Base-by-base conservation (phyloP, 1,140 invertebrate species). In the Oedothorax gibbosus region DNA sequence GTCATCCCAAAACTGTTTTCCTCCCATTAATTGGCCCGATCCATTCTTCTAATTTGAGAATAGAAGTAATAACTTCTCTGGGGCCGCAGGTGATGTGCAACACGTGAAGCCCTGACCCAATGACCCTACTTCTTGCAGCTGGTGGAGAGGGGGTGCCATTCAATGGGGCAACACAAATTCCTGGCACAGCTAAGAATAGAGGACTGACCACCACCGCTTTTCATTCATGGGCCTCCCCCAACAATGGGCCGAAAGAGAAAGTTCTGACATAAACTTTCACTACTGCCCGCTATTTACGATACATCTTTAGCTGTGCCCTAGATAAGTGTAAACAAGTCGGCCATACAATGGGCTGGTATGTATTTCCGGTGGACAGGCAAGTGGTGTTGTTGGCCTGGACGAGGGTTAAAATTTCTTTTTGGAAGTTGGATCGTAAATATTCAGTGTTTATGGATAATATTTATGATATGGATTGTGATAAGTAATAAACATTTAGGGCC, bases 211-310 rank as follows among this genome's bases (percentile, higher is more conserved):
- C 3, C 15, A 8, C 9, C n/a, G 50, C 49, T 15, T 53, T 49
- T n/a, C 2, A 35, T 35, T 54, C 20, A 18, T 9, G 49, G 49
- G 35, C 51, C 14, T 49, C 11, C 12, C 11, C 8, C 14, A 69
- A 69, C 35, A 69, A 69, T 51, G 35, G 35, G 12, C 35, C 35
- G 35, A 35, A 60, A 35, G 65, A 21, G 65, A 68, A 68, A 68
- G 65, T 68, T 18, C 12, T 68, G 65, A 9, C 20, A 35, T 68
- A 12, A 21, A 68, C 65, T 68, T 68, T 68, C 65, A 68, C 65
- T 49, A 8, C 10, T 68, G n/a, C 4, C 0, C 12, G 65, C 35
- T 68, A 68, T 68, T 68, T 68, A 68, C 65, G 5, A 49, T 49
- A 35, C 65, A 20, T 20, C 15, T 35, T 35, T 66, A 66, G 49